Base-by-base conservation (phyloP, 2,888 invertebrate genomes). In the Euclidia mi region DNA sequence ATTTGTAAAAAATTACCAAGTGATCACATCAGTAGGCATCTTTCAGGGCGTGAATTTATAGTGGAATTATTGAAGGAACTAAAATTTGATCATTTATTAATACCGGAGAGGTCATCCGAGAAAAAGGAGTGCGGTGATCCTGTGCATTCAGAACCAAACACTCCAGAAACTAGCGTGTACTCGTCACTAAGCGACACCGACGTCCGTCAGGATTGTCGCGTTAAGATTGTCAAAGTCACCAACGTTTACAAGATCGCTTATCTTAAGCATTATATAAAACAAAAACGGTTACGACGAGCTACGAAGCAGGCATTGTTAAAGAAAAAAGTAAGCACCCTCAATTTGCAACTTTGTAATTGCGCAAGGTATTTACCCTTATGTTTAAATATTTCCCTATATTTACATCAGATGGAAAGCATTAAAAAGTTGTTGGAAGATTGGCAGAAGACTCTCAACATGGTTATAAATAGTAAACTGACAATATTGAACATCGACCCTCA, bases 191-290 rank as follows among this genome's bases (percentile, higher is more conserved):
- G 84, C 65, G 89, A 88, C 35, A 62, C 64, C 10, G 88, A 88
- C 34, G 51, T 76, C 28, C 81, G 85, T 34, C 82, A 85, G 42
- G 89, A 91, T 42, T 91, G 87, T 66, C 85, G 82, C 31, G 86
- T 93, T 47, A 92, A 91, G 72, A 89, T 94, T 46, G 85, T 93
- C 42, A 89, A 89, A 82, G 90, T 94, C 35, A 93, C 92, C 48
- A 94, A 92, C 61, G 90, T 94, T 12, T 94, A 91, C 78, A 91
- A 89, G 80, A 88, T 93, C 17, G 89, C 92, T 17, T 91, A 89
- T 74, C 85, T 92, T 31, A 91, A 86, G 61, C 87, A 91, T 68
- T 92, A 87, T 69, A 91, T 92, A 61, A 92, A 91, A 75, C 92
- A 91, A 62, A 93, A 87, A 69, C 84, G 85, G 61, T 58, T 91